A percentile compares a stretch with the other conserved stretches of the same genome.
These are phyloP conservation scores for Morpho deidamia DNA, from an alignment of 2,888 invertebrate genomes.

Conservation along the genomic window DNA sequence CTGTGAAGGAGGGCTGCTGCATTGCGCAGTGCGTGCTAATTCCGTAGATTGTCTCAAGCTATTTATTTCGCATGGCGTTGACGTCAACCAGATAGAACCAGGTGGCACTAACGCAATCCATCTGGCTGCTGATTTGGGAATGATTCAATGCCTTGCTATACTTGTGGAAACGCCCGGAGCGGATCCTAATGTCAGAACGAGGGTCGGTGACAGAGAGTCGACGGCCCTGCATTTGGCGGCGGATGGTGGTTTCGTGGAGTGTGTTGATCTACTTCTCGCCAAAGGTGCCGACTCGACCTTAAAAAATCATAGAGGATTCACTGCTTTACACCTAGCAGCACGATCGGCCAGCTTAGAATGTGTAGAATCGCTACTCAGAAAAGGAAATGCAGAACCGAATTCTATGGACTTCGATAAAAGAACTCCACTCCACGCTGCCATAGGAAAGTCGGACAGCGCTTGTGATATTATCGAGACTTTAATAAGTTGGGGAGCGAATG, in stretches of 20 bases:
- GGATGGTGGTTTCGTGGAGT: constrained; percentile 91
- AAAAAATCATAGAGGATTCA: constrained; percentile 88
- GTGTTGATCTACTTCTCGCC: constrained; percentile 84
- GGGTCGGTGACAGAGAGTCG: constrained; percentile 84
- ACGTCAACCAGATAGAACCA: constrained; percentile 85
- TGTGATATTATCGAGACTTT: constrained; percentile 89
- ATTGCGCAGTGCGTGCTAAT: constrained; percentile 91
- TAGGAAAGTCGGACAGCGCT: constrained; percentile 89
- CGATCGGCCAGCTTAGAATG: constrained; percentile 89
- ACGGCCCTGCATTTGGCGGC: constrained; percentile 92
- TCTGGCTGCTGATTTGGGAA: constrained; percentile 88
- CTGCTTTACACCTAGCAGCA: constrained; percentile 91
- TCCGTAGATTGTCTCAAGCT: constrained; percentile 88
- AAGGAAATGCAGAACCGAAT: constrained; percentile 87
- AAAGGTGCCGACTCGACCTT: constrained; percentile 87
- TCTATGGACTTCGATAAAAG: constrained; percentile 88
- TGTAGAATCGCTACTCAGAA: constrained; percentile 85
- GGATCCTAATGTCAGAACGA: constrained; percentile 83
- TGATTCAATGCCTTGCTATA: constrained; percentile 85
- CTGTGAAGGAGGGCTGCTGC: constrained; percentile 87
- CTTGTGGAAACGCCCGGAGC: constrained; percentile 85
- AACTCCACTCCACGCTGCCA: constrained; percentile 89
- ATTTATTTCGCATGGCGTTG: constrained; percentile 86
- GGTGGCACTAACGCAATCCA: constrained; percentile 89
- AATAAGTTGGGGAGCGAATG: constrained; percentile 88